phyloP scores from a whole-genome alignment of 2,888 invertebrate genomes.

The Laothoe populi region DNA sequence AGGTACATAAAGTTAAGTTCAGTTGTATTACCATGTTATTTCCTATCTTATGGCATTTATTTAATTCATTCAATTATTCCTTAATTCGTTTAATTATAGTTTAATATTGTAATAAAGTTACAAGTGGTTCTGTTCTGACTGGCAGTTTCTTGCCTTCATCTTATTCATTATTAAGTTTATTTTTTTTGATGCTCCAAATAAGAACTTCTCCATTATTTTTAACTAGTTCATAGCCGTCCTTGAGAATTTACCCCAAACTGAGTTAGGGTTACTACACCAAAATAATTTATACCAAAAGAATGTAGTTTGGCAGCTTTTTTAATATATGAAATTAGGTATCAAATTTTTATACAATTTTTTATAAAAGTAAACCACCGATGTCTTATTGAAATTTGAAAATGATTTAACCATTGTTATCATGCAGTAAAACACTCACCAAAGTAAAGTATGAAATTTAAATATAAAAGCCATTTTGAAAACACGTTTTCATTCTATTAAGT shows the following conservation, averaged over 20 bases:
- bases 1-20: too few relatives aligned
- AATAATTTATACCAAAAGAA: background rate
- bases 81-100: too few relatives aligned
- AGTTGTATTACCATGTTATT: too few relatives aligned
- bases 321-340: background rate
- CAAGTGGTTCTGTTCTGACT: too few relatives aligned
- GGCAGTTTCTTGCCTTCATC: too few relatives aligned
- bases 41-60: too few relatives aligned
- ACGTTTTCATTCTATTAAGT: background rate
- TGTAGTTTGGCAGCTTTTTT: background rate
- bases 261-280: background rate
- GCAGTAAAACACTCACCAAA: constrained; percentile 12
- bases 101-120: too few relatives aligned
- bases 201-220: too few relatives aligned
- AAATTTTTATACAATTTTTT: background rate
- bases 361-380: background rate
- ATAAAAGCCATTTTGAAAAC: background rate
- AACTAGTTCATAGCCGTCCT: too few relatives aligned
- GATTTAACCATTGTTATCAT: constrained; percentile 11
- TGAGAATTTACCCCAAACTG: constrained; percentile 11
- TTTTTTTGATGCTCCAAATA: too few relatives aligned
- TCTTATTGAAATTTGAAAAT: background rate
- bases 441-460: background rate
- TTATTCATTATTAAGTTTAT: too few relatives aligned
- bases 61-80: too few relatives aligned